These are phyloP conservation scores for Yponomeuta cagnagella DNA, from an alignment of 2,888 invertebrate species.

Conservation along the genomic window DNA sequence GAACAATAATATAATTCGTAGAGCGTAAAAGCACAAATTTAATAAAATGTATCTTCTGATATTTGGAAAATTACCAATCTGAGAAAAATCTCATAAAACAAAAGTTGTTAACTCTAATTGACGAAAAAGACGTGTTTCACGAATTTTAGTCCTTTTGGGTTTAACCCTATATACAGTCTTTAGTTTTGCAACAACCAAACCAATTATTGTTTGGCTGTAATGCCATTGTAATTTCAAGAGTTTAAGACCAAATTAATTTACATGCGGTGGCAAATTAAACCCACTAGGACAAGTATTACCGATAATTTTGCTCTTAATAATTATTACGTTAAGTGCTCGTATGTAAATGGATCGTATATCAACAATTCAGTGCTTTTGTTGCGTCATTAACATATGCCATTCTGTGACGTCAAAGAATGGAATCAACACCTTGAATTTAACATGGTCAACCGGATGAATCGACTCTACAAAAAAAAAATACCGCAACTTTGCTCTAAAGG, in stretches of 20 bases:
- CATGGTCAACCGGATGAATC: constrained; percentile 13
- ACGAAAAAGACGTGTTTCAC: no score
- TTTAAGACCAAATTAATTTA: background rate
- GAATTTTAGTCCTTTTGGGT: no score
- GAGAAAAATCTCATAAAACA: no score
- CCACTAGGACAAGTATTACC: background rate
- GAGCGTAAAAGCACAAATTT: no score
- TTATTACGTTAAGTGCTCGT: constrained; percentile 7
- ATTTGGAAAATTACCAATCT: no score
- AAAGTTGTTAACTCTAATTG: no score
- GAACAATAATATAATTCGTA: no score
- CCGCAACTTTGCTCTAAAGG: background rate
- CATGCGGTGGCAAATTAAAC: background rate
- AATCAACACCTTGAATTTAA: constrained; percentile 19
- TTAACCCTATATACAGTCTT: no score
- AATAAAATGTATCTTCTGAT: no score
- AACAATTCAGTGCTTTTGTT: constrained; percentile 15
- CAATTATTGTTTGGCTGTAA: no score
- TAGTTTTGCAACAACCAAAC: no score
- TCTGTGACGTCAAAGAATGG: constrained; percentile 22
- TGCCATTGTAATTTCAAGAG: background rate
- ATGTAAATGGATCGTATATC: constrained; percentile 11
- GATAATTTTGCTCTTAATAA: background rate
- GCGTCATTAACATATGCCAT: constrained; percentile 20
- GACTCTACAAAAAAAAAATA: constrained; percentile 9